These are phyloP conservation scores for Ctenochaetus hawaiiensis DNA, from an alignment of 2,797 vertebrate genomes.

Conservation along the genomic window DNA sequence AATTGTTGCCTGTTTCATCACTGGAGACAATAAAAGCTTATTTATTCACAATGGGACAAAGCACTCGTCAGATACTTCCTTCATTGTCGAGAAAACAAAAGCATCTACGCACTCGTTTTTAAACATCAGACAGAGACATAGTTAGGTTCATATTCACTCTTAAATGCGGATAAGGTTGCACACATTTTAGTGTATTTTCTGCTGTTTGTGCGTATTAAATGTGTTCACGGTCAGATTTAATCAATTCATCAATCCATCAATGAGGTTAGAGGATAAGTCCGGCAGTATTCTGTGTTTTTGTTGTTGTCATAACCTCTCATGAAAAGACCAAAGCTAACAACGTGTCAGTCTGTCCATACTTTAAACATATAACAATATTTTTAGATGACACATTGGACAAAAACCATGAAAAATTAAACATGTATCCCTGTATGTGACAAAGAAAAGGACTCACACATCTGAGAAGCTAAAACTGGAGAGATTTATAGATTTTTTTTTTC, in stretches of 20 bases:
- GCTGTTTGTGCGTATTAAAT: not conserved
- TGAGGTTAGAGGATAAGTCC: not conserved
- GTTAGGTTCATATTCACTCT: not conserved
- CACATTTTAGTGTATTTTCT: not conserved
- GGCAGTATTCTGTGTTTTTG: not conserved
- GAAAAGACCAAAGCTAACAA: not conserved
- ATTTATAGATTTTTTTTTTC: no score
- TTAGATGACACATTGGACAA: no score
- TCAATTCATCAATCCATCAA: not conserved
- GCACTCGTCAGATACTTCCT: slow-evolving; percentile 27
- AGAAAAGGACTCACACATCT: no score
- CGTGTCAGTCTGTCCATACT: not conserved
- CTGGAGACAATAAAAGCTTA: slow-evolving; percentile 43
- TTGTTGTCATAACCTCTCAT: not conserved
- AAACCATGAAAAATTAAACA: no score
- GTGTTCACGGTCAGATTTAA: no score
- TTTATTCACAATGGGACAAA: slow-evolving; percentile 47
- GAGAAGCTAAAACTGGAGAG: no score
- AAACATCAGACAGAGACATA: not conserved
- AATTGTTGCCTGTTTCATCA: slow-evolving; percentile 38
- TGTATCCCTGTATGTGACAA: no score
- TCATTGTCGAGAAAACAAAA: slow-evolving; percentile 21
- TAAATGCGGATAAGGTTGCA: not conserved
- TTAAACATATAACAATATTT: not conserved
- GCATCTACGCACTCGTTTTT: not conserved